These are phyloP conservation scores for Hesperia comma DNA, from an alignment of 2,888 invertebrate species.

Conservation along the genomic window DNA sequence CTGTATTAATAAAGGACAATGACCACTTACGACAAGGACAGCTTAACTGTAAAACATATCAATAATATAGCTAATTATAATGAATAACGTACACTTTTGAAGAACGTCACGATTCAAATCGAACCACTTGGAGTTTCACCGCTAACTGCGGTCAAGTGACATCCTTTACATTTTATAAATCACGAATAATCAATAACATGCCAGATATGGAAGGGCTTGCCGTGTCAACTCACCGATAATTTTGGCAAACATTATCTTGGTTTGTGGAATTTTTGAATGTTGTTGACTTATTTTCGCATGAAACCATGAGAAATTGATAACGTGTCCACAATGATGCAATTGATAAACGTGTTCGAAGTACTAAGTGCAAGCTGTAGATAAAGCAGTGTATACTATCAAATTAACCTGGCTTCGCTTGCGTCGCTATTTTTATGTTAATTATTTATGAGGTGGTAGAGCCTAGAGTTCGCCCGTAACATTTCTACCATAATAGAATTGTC, in stretches of 20 bases:
- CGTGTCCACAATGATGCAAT: neutral
- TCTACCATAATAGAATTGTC: too few relatives aligned
- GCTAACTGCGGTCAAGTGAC: constrained; percentile 47
- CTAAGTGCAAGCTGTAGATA: neutral
- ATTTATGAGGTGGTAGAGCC: too few relatives aligned
- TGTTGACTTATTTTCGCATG: constrained; percentile 43
- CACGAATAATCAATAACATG: constrained; percentile 50
- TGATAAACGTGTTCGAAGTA: constrained; percentile 25
- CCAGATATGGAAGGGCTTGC: constrained; percentile 54
- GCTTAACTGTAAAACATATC: too few relatives aligned
- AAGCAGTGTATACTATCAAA: neutral
- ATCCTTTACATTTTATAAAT: constrained; percentile 58
- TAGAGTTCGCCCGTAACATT: too few relatives aligned
- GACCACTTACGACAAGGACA: too few relatives aligned
- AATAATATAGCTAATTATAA: neutral
- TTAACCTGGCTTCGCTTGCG: neutral
- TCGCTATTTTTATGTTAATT: neutral
- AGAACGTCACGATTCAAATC: neutral
- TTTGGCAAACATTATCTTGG: constrained; percentile 43
- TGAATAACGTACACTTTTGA: constrained; percentile 8
- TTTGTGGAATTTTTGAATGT: constrained; percentile 26
- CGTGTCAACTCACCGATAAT: constrained; percentile 49
- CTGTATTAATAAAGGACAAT: too few relatives aligned
- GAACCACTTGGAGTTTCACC: constrained; percentile 6
- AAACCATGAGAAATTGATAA: constrained; percentile 17